Evolutionary conservation across 1,140 invertebrate species (phyloP), one percentile per base, ranked within the genome.

Genomic region (Bombus affinis): DNA sequence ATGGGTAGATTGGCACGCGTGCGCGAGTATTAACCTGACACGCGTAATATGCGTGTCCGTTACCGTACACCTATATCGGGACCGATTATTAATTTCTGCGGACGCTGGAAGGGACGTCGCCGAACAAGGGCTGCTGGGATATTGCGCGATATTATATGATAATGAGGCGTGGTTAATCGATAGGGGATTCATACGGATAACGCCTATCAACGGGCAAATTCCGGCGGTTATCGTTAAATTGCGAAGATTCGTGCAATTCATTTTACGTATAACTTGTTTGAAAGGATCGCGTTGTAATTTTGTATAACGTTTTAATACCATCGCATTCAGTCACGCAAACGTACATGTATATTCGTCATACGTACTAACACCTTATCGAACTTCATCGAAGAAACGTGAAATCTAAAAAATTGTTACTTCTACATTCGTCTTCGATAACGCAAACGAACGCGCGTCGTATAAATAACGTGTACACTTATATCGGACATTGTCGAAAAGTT

Each of bases 1-100:
- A 28, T 22, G 47, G 13, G n/a, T 18, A 25, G 35, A 22, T n/a
- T 18, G 57, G 35, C 44, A 81, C 80, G 62, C 42, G 71, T 65
- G 68, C 66, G 44, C 39, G 39, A 44, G 73, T 70, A 76, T 86
- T 83, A 72, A 85, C 76, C 71, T 85, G 86, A 87, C 78, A 88
- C 77, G 86, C 82, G 82, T 87, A 87, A 90, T 90, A 83, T 80
- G 84, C 85, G 85, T 89, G 88, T 89, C 74, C 68, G 78, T 75
- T 72, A 71, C 35, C 47, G 32, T 81, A 83, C 75, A 78, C 83
- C 86, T 80, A 85, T 37, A 81, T 68, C 70, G 37, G n/a, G 80
- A 35, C 62, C 78, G 89, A 90, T 91, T 91, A 91, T 90, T 91
- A 91, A 90, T 91, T 88, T 88, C 86, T 76, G 53, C 22, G 47